Conservation (phyloP, 2,888 invertebrate species). For the Thecocarcelia acutangulata region DNA sequence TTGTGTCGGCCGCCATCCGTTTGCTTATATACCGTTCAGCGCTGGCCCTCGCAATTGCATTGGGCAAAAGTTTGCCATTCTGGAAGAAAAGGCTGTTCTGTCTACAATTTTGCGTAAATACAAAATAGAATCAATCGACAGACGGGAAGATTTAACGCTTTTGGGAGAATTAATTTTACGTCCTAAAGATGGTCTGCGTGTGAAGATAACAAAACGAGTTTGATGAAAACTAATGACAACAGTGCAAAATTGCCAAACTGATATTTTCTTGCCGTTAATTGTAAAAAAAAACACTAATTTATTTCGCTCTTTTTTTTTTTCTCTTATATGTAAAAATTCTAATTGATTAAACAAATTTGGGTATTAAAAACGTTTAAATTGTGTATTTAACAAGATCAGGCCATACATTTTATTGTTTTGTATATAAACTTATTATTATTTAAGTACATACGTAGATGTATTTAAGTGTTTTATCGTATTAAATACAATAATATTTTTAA, state of each 20-base stretch:
- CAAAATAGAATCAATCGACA: slow-evolving; percentile 83
- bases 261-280: slow-evolving; percentile 59
- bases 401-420: too few species aligned
- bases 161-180: slow-evolving; percentile 84
- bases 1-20: slow-evolving; percentile 84
- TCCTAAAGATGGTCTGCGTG: slow-evolving; percentile 83
- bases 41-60: slow-evolving; percentile 85
- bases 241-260: slow-evolving; percentile 8
- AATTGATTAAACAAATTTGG: too few species aligned
- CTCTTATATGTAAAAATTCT: too few species aligned
- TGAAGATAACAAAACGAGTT: slow-evolving; percentile 81
- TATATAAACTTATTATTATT: too few species aligned
- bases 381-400: not conserved
- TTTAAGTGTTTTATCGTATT: too few species aligned
- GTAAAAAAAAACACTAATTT: slow-evolving; percentile 2
- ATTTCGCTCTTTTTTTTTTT: not conserved
- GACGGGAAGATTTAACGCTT: slow-evolving; percentile 83
- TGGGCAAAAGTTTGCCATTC: slow-evolving; percentile 84
- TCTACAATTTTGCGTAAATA: slow-evolving; percentile 84
- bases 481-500: too few species aligned
- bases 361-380: not conserved
- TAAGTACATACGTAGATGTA: too few species aligned
- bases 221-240: slow-evolving; percentile 54
- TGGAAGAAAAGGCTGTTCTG: slow-evolving; percentile 84
- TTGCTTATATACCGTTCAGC: slow-evolving; percentile 87